phyloP scores from a whole-genome alignment of 2,888 invertebrate species.

The Andrena trimmerana region DNA sequence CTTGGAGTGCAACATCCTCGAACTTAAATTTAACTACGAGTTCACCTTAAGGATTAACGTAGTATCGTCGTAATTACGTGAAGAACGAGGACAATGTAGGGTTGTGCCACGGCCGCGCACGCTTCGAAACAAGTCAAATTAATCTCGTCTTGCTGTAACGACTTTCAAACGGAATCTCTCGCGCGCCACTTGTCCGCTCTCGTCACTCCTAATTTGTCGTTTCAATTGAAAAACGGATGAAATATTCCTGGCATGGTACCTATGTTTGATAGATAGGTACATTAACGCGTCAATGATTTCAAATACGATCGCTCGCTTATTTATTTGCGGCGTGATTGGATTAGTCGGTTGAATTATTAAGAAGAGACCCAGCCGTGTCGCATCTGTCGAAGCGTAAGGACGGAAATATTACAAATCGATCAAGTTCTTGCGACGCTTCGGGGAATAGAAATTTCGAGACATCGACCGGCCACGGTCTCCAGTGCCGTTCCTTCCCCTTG shows the following conservation, averaged over 20 bases:
- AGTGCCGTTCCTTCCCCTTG: not conserved
- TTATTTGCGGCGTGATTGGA: not conserved
- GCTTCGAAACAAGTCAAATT: conserved; percentile 65
- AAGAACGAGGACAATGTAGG: conserved; percentile 63
- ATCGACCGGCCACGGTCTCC: conserved; percentile 29
- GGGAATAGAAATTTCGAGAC: conserved; percentile 44
- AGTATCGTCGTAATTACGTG: conserved; percentile 71
- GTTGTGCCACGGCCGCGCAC: conserved; percentile 33
- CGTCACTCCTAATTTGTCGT: not conserved
- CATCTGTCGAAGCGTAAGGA: not conserved
- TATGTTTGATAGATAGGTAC: too few relatives aligned
- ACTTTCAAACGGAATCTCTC: not conserved
- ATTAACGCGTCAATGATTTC: not conserved
- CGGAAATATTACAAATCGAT: conserved; percentile 30
- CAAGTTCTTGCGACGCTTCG: not conserved
- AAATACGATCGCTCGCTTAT: not conserved
- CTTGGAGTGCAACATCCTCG: conserved; percentile 66
- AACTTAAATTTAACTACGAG: conserved; percentile 73
- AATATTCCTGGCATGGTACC: not conserved
- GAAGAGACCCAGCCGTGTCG: not conserved
- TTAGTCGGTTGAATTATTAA: not conserved
- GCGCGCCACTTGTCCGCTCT: not conserved
- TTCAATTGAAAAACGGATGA: not conserved
- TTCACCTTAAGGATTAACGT: conserved; percentile 72
- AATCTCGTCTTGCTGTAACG: conserved; percentile 48